Evolutionary conservation across 2,888 invertebrate genomes (phyloP), one percentile per base, ranked within the genome.

Genomic region (Ganaspis brasiliensis): DNA sequence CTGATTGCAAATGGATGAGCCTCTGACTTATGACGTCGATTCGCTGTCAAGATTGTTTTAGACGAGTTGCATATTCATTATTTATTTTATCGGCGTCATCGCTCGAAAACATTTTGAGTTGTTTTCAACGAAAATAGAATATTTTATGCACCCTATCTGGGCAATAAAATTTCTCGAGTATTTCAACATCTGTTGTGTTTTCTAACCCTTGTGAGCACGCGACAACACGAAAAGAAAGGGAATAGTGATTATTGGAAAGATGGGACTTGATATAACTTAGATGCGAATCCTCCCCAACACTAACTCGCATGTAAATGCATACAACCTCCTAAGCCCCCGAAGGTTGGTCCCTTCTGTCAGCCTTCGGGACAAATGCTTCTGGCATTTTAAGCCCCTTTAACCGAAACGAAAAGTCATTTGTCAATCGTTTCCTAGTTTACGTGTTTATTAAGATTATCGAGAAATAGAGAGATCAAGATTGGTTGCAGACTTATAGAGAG

Each of bases 81-180:
- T n/a, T n/a, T n/a, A 67, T 67, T 67, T 40, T 45, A 67, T 67
- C 45, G n/a, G 67, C 67, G 40, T 67, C 67, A 67, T 45, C 67
- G 26, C n/a, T 45, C 63, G 21, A 40, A 35, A 14, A 21, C 10
- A 40, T 21, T 45, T 49, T n/a, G 24, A 10, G 45, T 21, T 40
- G 5, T 67, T 21, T 26, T 24, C 24, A 14, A 24, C 16, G 2
- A 56, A 56, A 45, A 67, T 45, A 67, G 21, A 63, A 63, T 40
- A 63, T 67, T 9, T n/a, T 26, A 45, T 45, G 45, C 24, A 67
- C 67, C 67, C 67, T n/a, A 67, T 26, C 45, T 24, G n/a, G 2
- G 24, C 45, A 40, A 45, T 67, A 67, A 67, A 37, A 16, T 26
- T 45, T 3, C 45, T 8, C 14, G 67, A 24, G 9, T 21, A 45